Evolutionary conservation across 2,797 vertebrate species (phyloP).

Genomic region (Squalus acanthias): DNA sequence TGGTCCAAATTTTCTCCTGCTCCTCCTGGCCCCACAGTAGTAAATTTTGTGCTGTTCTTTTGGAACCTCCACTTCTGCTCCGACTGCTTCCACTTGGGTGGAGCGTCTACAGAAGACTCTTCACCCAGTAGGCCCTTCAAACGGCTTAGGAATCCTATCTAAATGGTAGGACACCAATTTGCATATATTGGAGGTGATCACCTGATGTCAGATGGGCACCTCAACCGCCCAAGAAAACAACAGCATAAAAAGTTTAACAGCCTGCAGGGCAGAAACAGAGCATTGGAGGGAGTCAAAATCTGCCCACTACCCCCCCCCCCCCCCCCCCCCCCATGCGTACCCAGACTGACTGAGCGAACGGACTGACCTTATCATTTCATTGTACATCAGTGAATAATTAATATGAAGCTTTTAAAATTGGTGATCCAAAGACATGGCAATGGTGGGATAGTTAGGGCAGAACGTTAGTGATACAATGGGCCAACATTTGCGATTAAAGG

Average conservation of each 20-base stretch:
- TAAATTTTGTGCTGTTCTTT: not conserved
- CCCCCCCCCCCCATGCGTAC: not conserved
- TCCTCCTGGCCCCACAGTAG: not conserved
- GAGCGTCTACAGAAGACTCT: not conserved
- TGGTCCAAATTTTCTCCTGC: not conserved
- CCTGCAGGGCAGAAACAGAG: not conserved
- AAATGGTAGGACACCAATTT: not conserved
- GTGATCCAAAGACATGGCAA: not conserved
- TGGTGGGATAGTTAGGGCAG: no score
- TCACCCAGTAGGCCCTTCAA: not conserved
- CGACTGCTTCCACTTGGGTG: not conserved
- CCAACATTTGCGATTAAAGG: no score
- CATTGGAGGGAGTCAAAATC: not conserved
- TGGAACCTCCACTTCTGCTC: not conserved
- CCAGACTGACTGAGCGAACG: not conserved
- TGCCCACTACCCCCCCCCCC: no score
- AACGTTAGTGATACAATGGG: not conserved
- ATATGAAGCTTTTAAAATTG: not conserved
- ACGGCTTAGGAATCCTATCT: not conserved
- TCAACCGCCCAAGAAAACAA: not conserved
- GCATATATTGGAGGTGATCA: not conserved
- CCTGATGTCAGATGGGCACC: not conserved
- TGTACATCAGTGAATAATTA: not conserved
- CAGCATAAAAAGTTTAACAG: not conserved
- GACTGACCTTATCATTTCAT: not conserved